Conservation (phyloP, 1,140 invertebrate species). For the Drosophila willistoni region DNA sequence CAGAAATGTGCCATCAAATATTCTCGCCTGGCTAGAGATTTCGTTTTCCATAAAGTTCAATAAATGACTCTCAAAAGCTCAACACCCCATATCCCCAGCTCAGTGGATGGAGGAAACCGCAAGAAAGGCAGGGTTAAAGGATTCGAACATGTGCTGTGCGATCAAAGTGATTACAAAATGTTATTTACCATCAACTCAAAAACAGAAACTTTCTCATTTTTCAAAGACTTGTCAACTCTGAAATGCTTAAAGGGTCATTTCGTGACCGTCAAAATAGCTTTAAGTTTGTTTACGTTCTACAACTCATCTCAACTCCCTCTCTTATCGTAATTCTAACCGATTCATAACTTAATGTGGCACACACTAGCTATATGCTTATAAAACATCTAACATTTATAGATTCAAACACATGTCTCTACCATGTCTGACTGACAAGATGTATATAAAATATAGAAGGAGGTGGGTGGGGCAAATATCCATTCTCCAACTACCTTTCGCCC, state of each 20-base stretch:
- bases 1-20: conserved; percentile 38
- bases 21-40: conserved; percentile 40
- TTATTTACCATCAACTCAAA: no score
- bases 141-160: no score
- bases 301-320: no score
- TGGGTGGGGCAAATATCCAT: neutral
- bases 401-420: conserved; percentile 56
- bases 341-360: neutral
- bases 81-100: neutral
- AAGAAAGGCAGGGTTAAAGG: neutral
- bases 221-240: no score
- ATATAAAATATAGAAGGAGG: neutral
- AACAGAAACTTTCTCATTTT: no score
- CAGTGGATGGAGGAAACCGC: neutral
- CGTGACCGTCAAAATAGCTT: no score
- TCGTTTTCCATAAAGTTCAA: conserved; percentile 15
- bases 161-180: no score
- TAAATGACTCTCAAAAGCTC: conserved; percentile 4
- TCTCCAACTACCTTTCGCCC: neutral
- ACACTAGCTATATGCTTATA: no score
- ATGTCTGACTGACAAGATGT: conserved; percentile 25
- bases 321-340: no score
- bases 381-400: conserved; percentile 8
- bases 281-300: no score
- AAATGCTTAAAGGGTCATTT: no score